Evolutionary conservation across 1,140 invertebrate species (phyloP).

Genomic region (Euglossa dilemma): DNA sequence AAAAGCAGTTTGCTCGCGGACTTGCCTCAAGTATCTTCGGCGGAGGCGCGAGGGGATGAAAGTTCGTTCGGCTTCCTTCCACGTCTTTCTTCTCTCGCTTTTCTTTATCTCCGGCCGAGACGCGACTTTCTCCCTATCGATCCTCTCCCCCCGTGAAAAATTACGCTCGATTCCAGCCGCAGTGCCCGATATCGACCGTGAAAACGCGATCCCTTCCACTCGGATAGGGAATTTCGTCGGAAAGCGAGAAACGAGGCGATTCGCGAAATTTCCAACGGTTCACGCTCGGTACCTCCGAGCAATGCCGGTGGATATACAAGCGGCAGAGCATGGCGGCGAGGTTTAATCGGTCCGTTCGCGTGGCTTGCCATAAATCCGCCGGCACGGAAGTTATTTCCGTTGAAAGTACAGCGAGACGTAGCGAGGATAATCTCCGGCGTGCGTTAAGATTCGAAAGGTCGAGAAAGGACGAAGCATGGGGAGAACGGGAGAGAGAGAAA

Average conservation of each 20-base stretch:
- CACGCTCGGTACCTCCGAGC: background rate
- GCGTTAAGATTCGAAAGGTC: slow-evolving; percentile 61
- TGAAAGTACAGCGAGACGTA: slow-evolving; percentile 17
- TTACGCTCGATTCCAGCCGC: slow-evolving; percentile 19
- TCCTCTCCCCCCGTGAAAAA: slow-evolving; percentile 30
- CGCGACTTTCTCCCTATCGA: slow-evolving; percentile 43
- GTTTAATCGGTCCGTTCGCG: slow-evolving; percentile 18
- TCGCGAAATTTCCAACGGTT: background rate
- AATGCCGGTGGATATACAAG: background rate
- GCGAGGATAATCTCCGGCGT: slow-evolving; percentile 44
- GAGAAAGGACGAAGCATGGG: slow-evolving; percentile 7
- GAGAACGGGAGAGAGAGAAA: no score
- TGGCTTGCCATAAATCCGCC: slow-evolving; percentile 37
- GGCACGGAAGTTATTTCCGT: slow-evolving; percentile 23
- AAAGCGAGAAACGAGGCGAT: no score
- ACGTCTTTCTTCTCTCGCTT: slow-evolving; percentile 34
- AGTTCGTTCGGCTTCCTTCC: slow-evolving; percentile 64
- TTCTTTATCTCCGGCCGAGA: slow-evolving; percentile 59
- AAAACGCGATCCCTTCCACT: background rate
- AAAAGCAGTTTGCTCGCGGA: slow-evolving; percentile 74
- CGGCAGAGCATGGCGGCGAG: background rate
- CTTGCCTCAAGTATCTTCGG: slow-evolving; percentile 64
- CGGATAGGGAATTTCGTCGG: no score
- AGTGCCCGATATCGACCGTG: background rate
- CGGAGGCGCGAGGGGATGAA: slow-evolving; percentile 53